Evolutionary conservation across 2,888 invertebrate species (phyloP).

Genomic region (Eristalis tenax): DNA sequence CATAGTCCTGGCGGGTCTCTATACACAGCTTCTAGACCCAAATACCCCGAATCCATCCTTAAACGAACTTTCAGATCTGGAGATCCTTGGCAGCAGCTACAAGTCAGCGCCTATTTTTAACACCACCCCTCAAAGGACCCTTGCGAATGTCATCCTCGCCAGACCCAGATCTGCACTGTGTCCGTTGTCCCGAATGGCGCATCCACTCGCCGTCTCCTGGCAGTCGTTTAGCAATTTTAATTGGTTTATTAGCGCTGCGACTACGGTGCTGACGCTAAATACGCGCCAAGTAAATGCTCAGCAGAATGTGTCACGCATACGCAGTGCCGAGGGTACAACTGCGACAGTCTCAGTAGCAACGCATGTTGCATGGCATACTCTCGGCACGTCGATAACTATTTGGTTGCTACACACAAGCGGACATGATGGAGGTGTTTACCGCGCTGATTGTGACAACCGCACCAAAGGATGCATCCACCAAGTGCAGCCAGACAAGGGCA

Average conservation of each 20-base stretch:
- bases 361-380: slow-evolving; percentile 33
- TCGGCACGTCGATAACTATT: slow-evolving; percentile 41
- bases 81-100: too few relatives aligned
- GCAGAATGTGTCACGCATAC: slow-evolving; percentile 45
- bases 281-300: slow-evolving; percentile 25
- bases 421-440: slow-evolving; percentile 67
- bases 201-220: not conserved
- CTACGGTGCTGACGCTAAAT: slow-evolving; percentile 17
- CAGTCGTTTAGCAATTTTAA: slow-evolving; percentile 55
- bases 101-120: too few relatives aligned
- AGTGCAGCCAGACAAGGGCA: slow-evolving; percentile 42
- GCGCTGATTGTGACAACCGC: slow-evolving; percentile 60
- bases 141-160: too few relatives aligned
- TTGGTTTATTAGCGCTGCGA: slow-evolving; percentile 53
- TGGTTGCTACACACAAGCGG: slow-evolving; percentile 38
- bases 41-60: too few relatives aligned
- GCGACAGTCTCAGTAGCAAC: not conserved
- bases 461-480: slow-evolving; percentile 47
- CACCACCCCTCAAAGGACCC: too few relatives aligned
- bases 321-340: not conserved
- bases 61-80: too few relatives aligned
- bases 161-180: too few relatives aligned
- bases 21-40: too few relatives aligned
- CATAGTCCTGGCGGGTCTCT: too few relatives aligned
- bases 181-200: not conserved